Conservation (phyloP, 2,888 invertebrate species). For the Philonicus albiceps region DNA sequence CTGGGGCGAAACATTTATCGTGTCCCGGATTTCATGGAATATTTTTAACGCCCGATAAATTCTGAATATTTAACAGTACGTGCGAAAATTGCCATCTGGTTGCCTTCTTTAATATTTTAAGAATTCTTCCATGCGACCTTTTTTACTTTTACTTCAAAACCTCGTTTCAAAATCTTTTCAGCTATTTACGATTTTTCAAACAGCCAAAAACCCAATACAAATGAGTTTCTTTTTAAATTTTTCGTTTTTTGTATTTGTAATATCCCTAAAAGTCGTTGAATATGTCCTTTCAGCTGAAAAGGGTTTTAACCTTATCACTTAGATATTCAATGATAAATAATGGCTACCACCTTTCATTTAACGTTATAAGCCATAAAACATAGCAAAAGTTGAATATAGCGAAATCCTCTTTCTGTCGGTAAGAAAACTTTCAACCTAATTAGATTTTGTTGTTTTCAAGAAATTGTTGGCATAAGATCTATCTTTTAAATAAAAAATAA, state of each 20-base stretch:
- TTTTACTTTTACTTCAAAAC: too few relatives aligned
- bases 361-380: too few relatives aligned
- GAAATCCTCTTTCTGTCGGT: too few relatives aligned
- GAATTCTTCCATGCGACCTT: neutral
- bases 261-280: neutral
- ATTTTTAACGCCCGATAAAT: neutral
- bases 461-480: too few relatives aligned
- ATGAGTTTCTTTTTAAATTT: neutral
- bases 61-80: neutral
- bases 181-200: neutral
- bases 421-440: too few relatives aligned
- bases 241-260: neutral
- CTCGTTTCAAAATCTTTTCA: neutral
- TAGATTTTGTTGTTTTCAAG: too few relatives aligned
- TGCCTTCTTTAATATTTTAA: neutral
- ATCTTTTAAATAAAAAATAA: too few relatives aligned
- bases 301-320: too few relatives aligned
- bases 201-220: neutral
- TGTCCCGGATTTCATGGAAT: neutral
- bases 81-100: neutral
- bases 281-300: neutral
- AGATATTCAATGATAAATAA: too few relatives aligned
- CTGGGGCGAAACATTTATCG: neutral
- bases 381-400: too few relatives aligned
- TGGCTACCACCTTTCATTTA: too few relatives aligned